Evolutionary conservation across 2,888 invertebrate genomes (phyloP), one percentile per base, ranked within the genome.

Genomic region (Lochmaea capreae): DNA sequence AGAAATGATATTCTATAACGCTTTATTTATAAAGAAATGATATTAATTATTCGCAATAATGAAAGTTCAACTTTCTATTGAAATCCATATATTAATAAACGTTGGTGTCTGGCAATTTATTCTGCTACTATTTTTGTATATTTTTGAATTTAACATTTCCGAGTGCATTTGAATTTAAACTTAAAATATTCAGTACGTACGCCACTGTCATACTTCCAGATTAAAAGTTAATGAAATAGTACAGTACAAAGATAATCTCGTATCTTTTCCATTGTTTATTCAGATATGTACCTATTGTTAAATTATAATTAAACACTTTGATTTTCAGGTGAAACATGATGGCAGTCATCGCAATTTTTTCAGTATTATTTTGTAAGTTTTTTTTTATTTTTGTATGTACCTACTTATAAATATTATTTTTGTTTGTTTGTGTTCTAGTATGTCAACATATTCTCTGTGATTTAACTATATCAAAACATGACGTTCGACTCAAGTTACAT

Each of bases 401-500:
- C 9, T 12, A 26, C 33, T 1, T 46, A 26, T 1, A 22, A n/a
- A 46, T 14, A 68, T 42, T 11, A 43, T 26, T 68, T 61, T 57
- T 49, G 12, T 11, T 65, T 49, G 5, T 65, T 43, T 59, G 14
- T 52, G 2, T 54, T 54, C 59, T 46, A 77, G 77, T 65, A 61
- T 57, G 62, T 6, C 59, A 65, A 52, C 63, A 65, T 26, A 65
- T 59, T 33, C 43, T 58, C 58, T 85, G 85, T 76, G 83, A 84
- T 72, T 84, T 93, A 79, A 89, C 87, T 75, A 84, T 92, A 65
- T 89, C 91, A 63, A 83, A 86, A 59, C 89, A 90, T 78, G 92
- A 93, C 85, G 83, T 93, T 73, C 89, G 88, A 75, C 85, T 93
- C 46, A 85, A 90, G 49, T 87, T 92, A 46, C 89, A 91, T 77